Percentiles rank a stretch among this genome's conserved stretches.
These are phyloP conservation scores for Rhynchomys soricoides DNA, from an alignment of 2,113 vertebrate genomes.

Conservation along the genomic window DNA sequence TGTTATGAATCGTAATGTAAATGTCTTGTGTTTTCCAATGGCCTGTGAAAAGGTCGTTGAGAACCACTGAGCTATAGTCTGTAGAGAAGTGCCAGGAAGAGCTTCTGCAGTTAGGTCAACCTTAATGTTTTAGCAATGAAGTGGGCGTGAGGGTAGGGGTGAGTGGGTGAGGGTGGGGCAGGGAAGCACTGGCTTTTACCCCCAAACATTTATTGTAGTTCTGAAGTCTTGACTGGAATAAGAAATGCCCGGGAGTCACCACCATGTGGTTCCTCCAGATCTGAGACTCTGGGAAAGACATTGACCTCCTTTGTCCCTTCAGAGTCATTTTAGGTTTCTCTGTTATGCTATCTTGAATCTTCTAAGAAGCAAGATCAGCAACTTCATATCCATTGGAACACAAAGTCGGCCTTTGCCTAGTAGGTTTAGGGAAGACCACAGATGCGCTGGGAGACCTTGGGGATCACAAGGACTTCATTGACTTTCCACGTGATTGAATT, in stretches of 20 bases:
- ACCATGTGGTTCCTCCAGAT: not conserved
- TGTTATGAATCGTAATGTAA: not conserved
- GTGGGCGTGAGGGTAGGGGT: not conserved
- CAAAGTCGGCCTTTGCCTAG: not conserved
- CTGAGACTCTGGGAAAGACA: not conserved
- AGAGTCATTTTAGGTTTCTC: not conserved
- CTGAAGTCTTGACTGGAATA: not conserved
- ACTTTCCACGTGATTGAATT: not conserved
- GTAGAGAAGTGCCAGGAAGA: not conserved
- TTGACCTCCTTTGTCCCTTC: not conserved
- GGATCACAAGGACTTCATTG: not conserved
- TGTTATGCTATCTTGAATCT: not conserved
- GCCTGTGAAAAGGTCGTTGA: not conserved
- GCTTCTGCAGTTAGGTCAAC: not conserved
- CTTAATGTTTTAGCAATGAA: not conserved
- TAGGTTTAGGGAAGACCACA: not conserved
- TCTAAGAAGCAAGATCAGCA: not conserved
- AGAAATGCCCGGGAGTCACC: rapidly evolving
- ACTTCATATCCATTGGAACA: not conserved
- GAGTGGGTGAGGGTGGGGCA: not conserved
- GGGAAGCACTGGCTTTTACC: not conserved
- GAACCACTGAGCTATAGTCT: not conserved
- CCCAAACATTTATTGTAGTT: too few species aligned
- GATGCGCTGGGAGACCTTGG: not conserved
- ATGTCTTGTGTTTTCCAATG: not conserved